Percentiles rank a stretch among this genome's conserved stretches.
Conservation (phyloP, 2,797 vertebrate genomes). For the Trachops cirrhosus region DNA sequence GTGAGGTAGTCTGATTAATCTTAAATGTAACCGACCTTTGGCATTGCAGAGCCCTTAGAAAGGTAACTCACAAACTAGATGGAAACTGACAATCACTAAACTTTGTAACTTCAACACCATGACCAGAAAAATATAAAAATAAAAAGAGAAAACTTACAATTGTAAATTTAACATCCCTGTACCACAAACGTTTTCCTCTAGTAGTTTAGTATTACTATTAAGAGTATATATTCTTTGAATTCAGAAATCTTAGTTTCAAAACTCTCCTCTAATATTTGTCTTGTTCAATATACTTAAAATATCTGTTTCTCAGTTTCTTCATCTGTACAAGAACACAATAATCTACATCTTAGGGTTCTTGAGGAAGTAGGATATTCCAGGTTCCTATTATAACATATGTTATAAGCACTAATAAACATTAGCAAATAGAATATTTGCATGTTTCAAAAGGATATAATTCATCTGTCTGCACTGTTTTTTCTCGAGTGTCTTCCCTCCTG, state of each 20-base stretch:
- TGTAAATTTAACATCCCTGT: neutral
- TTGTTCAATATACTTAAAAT: neutral
- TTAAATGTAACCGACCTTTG: conserved; percentile 33
- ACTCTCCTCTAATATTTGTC: neutral
- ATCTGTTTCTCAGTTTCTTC: neutral
- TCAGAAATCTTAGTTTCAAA: neutral
- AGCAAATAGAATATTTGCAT: neutral
- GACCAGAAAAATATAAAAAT: neutral
- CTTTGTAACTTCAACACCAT: neutral
- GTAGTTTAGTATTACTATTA: neutral
- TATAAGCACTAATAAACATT: neutral
- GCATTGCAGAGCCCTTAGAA: neutral
- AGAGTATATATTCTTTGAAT: neutral
- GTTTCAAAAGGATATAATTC: neutral
- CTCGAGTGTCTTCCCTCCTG: neutral
- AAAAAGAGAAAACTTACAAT: neutral
- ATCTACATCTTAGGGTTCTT: neutral
- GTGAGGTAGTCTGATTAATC: neutral
- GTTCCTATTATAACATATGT: neutral
- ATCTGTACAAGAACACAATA: neutral
- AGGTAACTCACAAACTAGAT: neutral
- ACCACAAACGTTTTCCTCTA: neutral
- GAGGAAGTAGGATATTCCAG: neutral
- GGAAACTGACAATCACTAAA: neutral
- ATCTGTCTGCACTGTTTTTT: neutral